Base-by-base conservation (phyloP, 1,140 invertebrate genomes). In the Nasonia giraulti region DNA sequence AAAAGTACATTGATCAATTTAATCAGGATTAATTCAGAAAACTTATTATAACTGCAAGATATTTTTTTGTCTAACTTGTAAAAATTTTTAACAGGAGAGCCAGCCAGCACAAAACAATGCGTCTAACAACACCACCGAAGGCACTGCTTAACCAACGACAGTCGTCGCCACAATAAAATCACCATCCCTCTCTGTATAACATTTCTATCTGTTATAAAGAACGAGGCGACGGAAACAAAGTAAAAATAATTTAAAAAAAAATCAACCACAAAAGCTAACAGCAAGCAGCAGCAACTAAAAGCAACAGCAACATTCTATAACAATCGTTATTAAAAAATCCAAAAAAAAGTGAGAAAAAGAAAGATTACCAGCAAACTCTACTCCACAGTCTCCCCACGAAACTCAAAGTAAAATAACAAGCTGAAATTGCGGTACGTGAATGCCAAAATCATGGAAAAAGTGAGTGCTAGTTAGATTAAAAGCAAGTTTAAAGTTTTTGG, bases 81-180 rank as follows among this genome's bases (percentile, higher is more conserved):
- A 3, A 31, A 31, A 31, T 71, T 71, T 71, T 71, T 11, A 71
- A 4, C 88, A 94, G 94, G 93, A 94, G 55, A 93, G 91, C 88
- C 94, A 94, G 88, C 92, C 93, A 87, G 93, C 94, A 90, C 92
- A 93, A 89, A 93, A 94, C 86, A 92, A 94, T 87, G 93, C 74
- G 82, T 81, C 84, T 69, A 85, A 82, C 40, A 80, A 78, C 62
- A 78, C 94, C 66, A 23, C 94, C 80, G 93, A 95, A 90, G 94
- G 94, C 92, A 93, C 92, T 90, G 93, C 94, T 93, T 94, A 94
- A 93, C 87, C 87, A 88, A 87, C 87, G 87, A 85, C 88, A 87
- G 79, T 89, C 88, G 87, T 86, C 88, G 86, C 87, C 77, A 84
- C 44, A n/a, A 79, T 73, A 82, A 82, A 83, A 81, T 86, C 81